phyloP scores from a whole-genome alignment of 2,113 vertebrate species.

The Syrrhaptes paradoxus region DNA sequence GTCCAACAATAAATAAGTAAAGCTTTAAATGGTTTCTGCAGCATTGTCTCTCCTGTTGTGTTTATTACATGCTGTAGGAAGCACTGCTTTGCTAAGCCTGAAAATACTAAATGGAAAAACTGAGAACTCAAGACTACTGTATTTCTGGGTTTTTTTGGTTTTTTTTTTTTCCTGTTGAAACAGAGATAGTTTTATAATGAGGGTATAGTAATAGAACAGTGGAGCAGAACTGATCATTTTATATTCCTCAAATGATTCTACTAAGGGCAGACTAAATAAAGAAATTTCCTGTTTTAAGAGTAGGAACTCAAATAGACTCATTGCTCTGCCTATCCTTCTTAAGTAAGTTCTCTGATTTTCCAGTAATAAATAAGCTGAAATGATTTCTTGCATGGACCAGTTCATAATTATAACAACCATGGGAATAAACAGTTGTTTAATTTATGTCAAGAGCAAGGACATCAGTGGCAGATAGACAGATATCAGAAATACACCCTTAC shows the following conservation, averaged over 20 bases:
- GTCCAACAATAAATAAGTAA: neutral
- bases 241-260: neutral
- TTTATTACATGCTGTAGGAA: neutral
- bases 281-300: neutral
- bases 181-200: neutral
- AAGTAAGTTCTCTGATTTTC: neutral
- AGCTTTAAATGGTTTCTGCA: neutral
- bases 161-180: neutral
- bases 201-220: neutral
- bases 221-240: neutral
- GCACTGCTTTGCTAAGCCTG: neutral
- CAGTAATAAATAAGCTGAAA: conserved; percentile 1
- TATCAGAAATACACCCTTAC: neutral
- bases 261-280: neutral
- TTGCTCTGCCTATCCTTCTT: neutral
- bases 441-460: neutral
- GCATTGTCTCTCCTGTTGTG: neutral
- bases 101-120: neutral
- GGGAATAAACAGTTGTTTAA: conserved; percentile 16
- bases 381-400: neutral
- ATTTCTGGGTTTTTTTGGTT: neutral
- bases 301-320: neutral
- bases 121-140: neutral
- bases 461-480: neutral
- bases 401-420: neutral